Conservation (phyloP, 2,113 vertebrate genomes). For the Notothenia coriiceps region DNA sequence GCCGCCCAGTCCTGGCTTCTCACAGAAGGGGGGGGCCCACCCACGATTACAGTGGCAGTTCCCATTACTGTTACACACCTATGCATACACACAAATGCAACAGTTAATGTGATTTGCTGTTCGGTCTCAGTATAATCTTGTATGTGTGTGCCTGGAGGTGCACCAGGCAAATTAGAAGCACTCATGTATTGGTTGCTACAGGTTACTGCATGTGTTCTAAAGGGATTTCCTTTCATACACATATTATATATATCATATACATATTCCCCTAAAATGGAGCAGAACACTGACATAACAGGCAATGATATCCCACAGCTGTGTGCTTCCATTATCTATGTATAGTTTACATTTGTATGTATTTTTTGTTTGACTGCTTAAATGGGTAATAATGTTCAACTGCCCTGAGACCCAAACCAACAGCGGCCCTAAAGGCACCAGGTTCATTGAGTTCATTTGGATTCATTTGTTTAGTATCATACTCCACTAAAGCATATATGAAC, state of each 20-base stretch:
- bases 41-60: conserved; percentile 93
- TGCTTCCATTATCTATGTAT: background rate
- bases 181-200: conserved; percentile 29
- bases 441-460: background rate
- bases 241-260: background rate
- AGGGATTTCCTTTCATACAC: conserved; percentile 24
- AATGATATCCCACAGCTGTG: background rate
- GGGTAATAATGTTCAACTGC: too few relatives aligned
- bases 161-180: conserved; percentile 26
- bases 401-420: background rate
- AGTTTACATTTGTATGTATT: background rate
- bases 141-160: conserved; percentile 23
- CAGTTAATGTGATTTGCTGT: conserved; percentile 20
- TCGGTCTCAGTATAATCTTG: background rate
- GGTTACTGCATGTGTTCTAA: conserved; percentile 1
- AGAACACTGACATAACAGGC: conserved; percentile 1
- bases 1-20: conserved; percentile 90
- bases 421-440: background rate
- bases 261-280: conserved; percentile 12
- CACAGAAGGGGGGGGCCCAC: conserved; percentile 93
- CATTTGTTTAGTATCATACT: background rate
- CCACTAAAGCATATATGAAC: background rate
- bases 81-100: conserved; percentile 73
- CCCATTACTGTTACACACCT: conserved; percentile 97
- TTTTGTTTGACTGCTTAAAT: too few relatives aligned